Evolutionary conservation across 2,113 vertebrate species (phyloP).

Genomic region (Spea multiplicata): DNA sequence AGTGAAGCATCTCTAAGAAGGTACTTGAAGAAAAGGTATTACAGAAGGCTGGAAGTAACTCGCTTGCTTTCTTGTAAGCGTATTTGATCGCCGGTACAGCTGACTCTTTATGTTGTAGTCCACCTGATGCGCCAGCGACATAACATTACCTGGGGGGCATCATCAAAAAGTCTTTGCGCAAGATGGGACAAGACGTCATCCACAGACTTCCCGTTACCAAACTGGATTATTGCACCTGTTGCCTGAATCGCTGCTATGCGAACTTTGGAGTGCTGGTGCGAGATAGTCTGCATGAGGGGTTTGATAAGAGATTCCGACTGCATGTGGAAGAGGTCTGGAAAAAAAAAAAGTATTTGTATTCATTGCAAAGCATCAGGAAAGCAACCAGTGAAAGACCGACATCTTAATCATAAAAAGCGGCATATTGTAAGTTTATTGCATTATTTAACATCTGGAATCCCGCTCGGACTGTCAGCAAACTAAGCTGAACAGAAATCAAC

Average conservation of each 20-base stretch:
- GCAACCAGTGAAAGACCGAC: no score
- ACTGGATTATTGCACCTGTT: constrained; percentile 81
- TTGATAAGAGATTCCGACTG: constrained; percentile 86
- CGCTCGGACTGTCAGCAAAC: no score
- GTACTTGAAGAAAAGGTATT: no score
- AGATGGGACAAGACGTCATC: constrained; percentile 90
- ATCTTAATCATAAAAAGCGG: no score
- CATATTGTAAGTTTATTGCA: background rate
- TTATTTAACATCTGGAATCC: background rate
- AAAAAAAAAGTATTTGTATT: background rate
- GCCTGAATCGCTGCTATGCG: constrained; percentile 82
- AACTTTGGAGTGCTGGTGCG: constrained; percentile 90
- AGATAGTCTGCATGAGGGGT: constrained; percentile 85
- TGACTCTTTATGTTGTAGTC: no score
- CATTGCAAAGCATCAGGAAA: background rate
- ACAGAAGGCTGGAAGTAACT: no score
- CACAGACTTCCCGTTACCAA: constrained; percentile 78
- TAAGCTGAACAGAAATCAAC: no score
- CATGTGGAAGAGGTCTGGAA: constrained; percentile 89
- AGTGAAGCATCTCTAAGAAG: no score
- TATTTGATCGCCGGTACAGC: no score
- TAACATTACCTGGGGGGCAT: constrained; percentile 80
- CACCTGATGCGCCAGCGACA: no score
- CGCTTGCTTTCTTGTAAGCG: no score
- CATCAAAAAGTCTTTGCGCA: constrained; percentile 91